Conservation (phyloP, 1,140 invertebrate species). For the Cecropterus lyciades region DNA sequence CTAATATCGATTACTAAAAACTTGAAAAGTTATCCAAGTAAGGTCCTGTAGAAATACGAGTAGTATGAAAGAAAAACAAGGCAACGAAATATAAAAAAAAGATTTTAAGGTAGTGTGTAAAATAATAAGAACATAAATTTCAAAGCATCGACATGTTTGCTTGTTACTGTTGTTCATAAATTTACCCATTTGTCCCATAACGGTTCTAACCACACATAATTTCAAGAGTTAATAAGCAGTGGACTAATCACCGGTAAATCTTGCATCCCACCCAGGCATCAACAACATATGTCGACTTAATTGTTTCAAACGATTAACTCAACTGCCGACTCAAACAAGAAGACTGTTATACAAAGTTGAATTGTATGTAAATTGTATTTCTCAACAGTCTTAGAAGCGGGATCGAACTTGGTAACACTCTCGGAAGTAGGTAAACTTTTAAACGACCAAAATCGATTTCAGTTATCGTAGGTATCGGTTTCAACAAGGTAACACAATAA, state of each 20-base stretch:
- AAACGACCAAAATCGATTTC: conserved; percentile 45
- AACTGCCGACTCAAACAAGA: conserved; percentile 9
- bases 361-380: conserved; percentile 68
- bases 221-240: not conserved
- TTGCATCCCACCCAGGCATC: not conserved
- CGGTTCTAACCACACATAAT: no score
- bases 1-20: no score
- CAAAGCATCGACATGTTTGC: no score
- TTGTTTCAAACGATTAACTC: conserved; percentile 13
- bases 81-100: no score
- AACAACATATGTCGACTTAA: conserved; percentile 9
- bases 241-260: not conserved
- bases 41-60: no score
- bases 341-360: conserved; percentile 49
- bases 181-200: no score
- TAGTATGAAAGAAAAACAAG: no score
- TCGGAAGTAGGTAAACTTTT: conserved; percentile 46
- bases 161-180: no score
- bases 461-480: conserved; percentile 10
- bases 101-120: no score
- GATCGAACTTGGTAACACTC: conserved; percentile 45
- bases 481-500: conserved; percentile 15
- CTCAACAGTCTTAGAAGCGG: conserved; percentile 47
- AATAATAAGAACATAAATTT: no score
- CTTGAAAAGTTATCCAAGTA: no score